Conservation (phyloP, 2,888 invertebrate genomes). For the Stegophylla sp. region DNA sequence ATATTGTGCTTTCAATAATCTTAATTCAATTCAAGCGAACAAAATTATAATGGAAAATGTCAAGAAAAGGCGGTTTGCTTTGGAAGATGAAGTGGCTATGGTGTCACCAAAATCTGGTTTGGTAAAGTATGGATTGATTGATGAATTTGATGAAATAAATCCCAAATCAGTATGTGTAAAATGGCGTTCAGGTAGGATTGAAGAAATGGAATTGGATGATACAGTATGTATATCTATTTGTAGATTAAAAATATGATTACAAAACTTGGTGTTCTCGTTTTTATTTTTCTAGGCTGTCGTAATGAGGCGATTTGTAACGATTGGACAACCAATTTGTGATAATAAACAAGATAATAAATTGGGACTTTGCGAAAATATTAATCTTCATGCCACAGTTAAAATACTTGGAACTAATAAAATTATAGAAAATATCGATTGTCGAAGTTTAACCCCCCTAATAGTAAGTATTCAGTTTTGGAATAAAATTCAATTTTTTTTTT, state of each 20-base stretch:
- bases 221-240: slow-evolving; percentile 71
- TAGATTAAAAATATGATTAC: slow-evolving; percentile 12
- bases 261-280: not conserved
- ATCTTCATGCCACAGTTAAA: slow-evolving; percentile 85
- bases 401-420: slow-evolving; percentile 87
- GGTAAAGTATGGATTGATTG: slow-evolving; percentile 89
- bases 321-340: slow-evolving; percentile 79
- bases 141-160: slow-evolving; percentile 46
- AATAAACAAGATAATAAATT: slow-evolving; percentile 89
- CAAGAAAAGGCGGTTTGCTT: slow-evolving; percentile 78
- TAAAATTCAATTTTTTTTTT: not conserved
- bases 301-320: slow-evolving; percentile 88
- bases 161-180: slow-evolving; percentile 78
- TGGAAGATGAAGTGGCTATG: slow-evolving; percentile 91
- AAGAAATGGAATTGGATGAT: slow-evolving; percentile 79
- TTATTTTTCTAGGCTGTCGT: slow-evolving; percentile 74
- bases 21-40: not conserved
- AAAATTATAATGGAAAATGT: slow-evolving; percentile 47
- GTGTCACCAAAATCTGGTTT: slow-evolving; percentile 81
- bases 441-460: slow-evolving; percentile 63
- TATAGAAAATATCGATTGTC: slow-evolving; percentile 79
- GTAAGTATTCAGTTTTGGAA: slow-evolving; percentile 55
- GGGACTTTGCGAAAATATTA: slow-evolving; percentile 88
- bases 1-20: not conserved
- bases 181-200: slow-evolving; percentile 89